Base-by-base conservation (phyloP, 2,888 invertebrate genomes). In the Nemurella pictetii region DNA sequence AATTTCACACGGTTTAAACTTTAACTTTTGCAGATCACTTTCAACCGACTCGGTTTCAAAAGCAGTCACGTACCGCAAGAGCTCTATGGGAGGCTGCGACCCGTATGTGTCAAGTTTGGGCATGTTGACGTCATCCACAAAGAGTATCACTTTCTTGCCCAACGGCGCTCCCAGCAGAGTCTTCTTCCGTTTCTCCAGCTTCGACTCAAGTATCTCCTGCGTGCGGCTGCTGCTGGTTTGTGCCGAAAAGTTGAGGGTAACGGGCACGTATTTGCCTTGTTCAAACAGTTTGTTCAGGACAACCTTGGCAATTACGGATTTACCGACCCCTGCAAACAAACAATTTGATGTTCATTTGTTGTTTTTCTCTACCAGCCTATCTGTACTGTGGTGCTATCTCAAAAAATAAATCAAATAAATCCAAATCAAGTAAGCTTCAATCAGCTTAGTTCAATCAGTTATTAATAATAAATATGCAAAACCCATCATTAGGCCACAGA, bases 51-150 rank as follows among this genome's bases (percentile, higher is more conserved):
- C n/a, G n/a, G n/a, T n/a, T n/a, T n/a, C n/a, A 72, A 12, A 25
- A 75, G 82, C 9, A 55, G 55, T 3, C 20, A 55, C 82, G 82
- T 90, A 95, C 94, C 97, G 92, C 29, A 98, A 91, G 30, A 98
- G 90, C 91, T 98, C 98, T 85, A 98, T 96, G 0, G 98, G 96
- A 5, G 98, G 97, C 89, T 98, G 98, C 12, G 97, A 96, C 9
- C 98, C 98, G 88, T 97, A 98, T 0, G 94, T 94, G 90, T 95
- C 97, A 88, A 95, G 91, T 89, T 94, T 94, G 0, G 98, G 98
- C 97, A 98, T 97, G 89, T 98, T 98, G 0, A 98, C 95, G 89
- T 98, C 98, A 89, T 98, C 98, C 28, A 98, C 95, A 88, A 98
- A 97, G 85, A 97, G 93, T 1, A 97, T 93, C 0, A 97, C 93